phyloP scores from a whole-genome alignment of 2,888 invertebrate species.

The Thera obeliscata region DNA sequence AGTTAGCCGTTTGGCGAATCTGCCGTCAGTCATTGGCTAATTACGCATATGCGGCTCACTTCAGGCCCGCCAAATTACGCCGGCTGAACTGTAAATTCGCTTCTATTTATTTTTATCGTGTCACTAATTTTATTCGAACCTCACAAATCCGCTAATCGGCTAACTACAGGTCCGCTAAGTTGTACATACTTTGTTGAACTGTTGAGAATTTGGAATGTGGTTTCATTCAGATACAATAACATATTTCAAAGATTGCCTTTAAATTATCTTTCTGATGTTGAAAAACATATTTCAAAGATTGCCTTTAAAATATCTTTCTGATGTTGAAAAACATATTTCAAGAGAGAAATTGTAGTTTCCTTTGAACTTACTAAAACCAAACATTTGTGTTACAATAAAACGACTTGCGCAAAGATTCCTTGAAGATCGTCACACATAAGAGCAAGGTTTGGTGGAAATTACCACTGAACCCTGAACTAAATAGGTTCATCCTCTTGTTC shows the following conservation, averaged over 20 bases:
- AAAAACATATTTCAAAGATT: neutral
- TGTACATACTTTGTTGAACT: too few species aligned
- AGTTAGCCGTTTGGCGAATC: too few species aligned
- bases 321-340: neutral
- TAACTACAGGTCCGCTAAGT: too few species aligned
- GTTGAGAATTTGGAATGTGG: neutral
- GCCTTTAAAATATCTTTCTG: neutral
- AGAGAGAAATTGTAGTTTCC: too few species aligned
- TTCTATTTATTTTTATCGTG: too few species aligned
- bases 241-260: neutral
- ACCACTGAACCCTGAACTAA: conserved; percentile 1
- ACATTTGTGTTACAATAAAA: neutral
- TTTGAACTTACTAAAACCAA: neutral
- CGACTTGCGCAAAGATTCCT: conserved; percentile 1
- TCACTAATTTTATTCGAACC: too few species aligned
- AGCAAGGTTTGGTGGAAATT: neutral
- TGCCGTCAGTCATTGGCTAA: too few species aligned
- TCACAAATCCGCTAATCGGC: too few species aligned
- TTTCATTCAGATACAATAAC: neutral
- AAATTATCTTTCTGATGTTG: neutral
- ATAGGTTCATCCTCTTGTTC: neutral
- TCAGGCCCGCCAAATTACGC: too few species aligned
- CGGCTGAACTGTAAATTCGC: too few species aligned
- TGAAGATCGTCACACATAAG: conserved; percentile 7
- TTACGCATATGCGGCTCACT: too few species aligned